Percentiles rank a stretch among this genome's conserved stretches.
Evolutionary conservation across 2,113 vertebrate genomes (phyloP).

Genomic region (Amia ocellicauda): DNA sequence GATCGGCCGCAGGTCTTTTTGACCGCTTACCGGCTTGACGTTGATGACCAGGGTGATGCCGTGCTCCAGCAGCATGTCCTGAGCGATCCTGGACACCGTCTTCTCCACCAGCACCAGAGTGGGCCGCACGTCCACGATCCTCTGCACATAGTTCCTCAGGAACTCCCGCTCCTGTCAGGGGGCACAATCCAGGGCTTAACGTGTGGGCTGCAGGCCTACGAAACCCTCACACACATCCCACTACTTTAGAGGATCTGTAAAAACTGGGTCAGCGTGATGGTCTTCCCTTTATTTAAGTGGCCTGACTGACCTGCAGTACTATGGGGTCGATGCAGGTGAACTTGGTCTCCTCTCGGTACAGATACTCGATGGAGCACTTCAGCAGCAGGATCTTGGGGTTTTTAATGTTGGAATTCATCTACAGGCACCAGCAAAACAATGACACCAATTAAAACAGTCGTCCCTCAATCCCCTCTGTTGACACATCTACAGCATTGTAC

Average conservation of each 20-base stretch:
- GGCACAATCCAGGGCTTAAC: not conserved
- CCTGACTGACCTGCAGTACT: constrained; percentile 83
- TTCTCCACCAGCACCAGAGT: constrained; percentile 95
- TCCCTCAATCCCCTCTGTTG: not conserved
- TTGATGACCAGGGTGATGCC: constrained; percentile 96
- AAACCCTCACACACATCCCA: too few relatives aligned
- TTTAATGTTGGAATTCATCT: constrained; percentile 97
- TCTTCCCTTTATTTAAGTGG: too few relatives aligned
- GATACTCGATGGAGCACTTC: constrained; percentile 97
- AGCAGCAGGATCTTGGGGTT: constrained; percentile 94
- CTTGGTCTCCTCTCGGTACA: constrained; percentile 96
- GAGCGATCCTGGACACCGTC: constrained; percentile 94
- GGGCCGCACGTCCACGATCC: constrained; percentile 91
- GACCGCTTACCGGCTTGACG: constrained; percentile 83
- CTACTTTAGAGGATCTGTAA: too few relatives aligned
- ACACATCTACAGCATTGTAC: too few relatives aligned
- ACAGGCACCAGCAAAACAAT: constrained; percentile 10
- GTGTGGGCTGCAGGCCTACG: too few relatives aligned
- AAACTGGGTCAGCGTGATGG: too few relatives aligned
- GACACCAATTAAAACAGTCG: not conserved
- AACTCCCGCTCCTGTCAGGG: constrained; percentile 86
- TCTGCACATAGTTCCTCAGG: constrained; percentile 94
- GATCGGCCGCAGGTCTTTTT: too few relatives aligned
- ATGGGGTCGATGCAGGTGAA: constrained; percentile 97
- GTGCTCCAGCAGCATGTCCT: constrained; percentile 95